Base-by-base conservation (phyloP, 1,140 invertebrate species). In the Lordiphosa collinella region DNA sequence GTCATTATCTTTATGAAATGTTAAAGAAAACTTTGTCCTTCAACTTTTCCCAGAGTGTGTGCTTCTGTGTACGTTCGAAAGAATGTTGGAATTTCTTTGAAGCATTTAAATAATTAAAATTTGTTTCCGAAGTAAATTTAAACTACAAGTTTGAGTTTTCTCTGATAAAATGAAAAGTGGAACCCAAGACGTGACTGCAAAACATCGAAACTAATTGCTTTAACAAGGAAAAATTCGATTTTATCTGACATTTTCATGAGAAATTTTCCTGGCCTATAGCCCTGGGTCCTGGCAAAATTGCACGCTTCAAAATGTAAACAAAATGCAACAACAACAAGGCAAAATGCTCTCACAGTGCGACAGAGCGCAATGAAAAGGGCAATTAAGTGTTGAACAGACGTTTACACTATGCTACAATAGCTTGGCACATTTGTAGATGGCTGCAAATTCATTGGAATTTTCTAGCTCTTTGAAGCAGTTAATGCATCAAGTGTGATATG, bases 1-100 rank as follows among this genome's bases (percentile, higher is more conserved):
- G 46, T 41, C 63, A 58, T 58, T 67, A 51, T 25, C 34, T 11
- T 35, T 37, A 35, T 34, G 12, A 50, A 46, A 22, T 57, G 29
- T 55, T 31, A 8, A 35, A 16, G 2, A 6, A 40, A 66, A 40
- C 43, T 47, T 36, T 11, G 7, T 1, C 4, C 7, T 32, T 11
- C 32, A 48, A 32, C 22, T 32, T 64, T 43, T 41, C 11, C 13
- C 25, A 29, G 8, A 61, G 47, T 50, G 41, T 44, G n/a, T 44
- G 11, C 11, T 22, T 5, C 0, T 31, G 6, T 14, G 13, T 7
- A 2, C 12, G 13, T 14, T 6, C 8, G 36, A 2, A 14, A 3
- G 13, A 14, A 14, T 38, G 36, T 14, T 9, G 1, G 13, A 2
- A 14, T 14, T 16, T 10, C 3, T 18, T 18, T 40, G 2, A 31